Base-by-base conservation (phyloP, 2,797 vertebrate species). In the Hydrophis major region DNA sequence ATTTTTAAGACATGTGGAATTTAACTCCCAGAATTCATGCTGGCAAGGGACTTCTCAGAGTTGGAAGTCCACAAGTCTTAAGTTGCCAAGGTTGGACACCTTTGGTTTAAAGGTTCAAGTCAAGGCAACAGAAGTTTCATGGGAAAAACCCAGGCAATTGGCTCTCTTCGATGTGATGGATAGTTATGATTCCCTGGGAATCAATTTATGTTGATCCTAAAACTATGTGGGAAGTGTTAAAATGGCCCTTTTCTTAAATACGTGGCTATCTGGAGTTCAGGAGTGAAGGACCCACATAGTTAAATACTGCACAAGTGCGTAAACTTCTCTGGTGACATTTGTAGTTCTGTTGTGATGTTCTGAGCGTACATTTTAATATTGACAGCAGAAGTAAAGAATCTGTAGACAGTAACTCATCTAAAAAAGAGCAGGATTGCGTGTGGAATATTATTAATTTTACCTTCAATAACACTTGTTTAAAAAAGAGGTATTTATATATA, bases 301-400 rank as follows among this genome's bases (percentile, higher is more conserved):
- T 92, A 90, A 89, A 87, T 94, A 92, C 92, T 93, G 89, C 83
- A n/a, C 10, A 37, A 91, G 90, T 94, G 91, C 88, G 91, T 93
- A 95, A 94, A 93, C 92, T 94, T 96, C 92, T 92, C 94, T 78
- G 93, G 94, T 50, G 93, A 59, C 14, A 32, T 53, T 56, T 90
- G 42, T 69, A 94, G 59, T 78, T 83, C 56, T 37, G 7, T 55
- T 60, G 90, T 53, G 32, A 91, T 25, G 37, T 61, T 28, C 12
- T 92, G 74, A 94, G 93, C 93, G 60, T 0, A 0, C 61, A 91
- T 90, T 83, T 86, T 90, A 18, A 42, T 92, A 28, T 37, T 13
- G 37, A 78, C 37, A 20, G 2, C 47, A 91, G 83, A 91, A 87
- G 86, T 89, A 27, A n/a, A 89, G 16, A 87, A 89, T 32, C 28